Evolutionary conservation across 2,113 vertebrate genomes (phyloP), one percentile per base, ranked within the genome.

Genomic region (Delphinus delphis): DNA sequence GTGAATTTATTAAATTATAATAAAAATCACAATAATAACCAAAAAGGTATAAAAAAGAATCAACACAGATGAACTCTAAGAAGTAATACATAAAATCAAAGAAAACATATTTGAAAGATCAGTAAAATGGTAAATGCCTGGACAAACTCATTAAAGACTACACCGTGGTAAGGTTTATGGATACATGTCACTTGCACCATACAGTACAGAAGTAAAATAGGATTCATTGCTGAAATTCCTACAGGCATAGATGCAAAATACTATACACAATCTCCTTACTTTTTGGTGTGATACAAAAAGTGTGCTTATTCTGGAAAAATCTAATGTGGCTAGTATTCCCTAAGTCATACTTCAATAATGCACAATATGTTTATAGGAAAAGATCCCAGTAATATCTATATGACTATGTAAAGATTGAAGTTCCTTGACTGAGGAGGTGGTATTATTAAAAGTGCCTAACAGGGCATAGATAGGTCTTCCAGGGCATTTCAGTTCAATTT

Each of bases 381-480:
- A 8, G 13, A 23, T 14, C 4, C 6, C 0, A 9, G 6, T 28
- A 73, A 67, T 4, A 5, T n/a, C 14, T 38, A 12, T 18, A 9
- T 44, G 28, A 74, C 50, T 44, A 76, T 55, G 10, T 28, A 33
- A 65, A 0, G 21, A n/a, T 50, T 0, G 5, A 73, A 20, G 3
- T 25, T 71, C 26, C 4, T 71, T 38, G 1, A 90, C 21, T 63
- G 3, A 63, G 31, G 5, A 14, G 5, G 15, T 65, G 3, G 4
- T n/a, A 68, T 8, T 60, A 63, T 44, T 81, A 53, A 67, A 18
- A 14, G 0, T 74, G 8, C 2, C 38, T 26, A 28, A 65, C 0
- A 58, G 17, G 8, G 6, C 8, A 50, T 18, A 15, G 8, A 41
- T 28, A 17, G 38, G 33, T 15, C 6, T 73, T 33, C 26, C 31